A percentile compares a stretch with the other conserved stretches of the same genome.
phyloP scores from a whole-genome alignment of 2,113 vertebrate genomes.

The Piaya cayana region DNA sequence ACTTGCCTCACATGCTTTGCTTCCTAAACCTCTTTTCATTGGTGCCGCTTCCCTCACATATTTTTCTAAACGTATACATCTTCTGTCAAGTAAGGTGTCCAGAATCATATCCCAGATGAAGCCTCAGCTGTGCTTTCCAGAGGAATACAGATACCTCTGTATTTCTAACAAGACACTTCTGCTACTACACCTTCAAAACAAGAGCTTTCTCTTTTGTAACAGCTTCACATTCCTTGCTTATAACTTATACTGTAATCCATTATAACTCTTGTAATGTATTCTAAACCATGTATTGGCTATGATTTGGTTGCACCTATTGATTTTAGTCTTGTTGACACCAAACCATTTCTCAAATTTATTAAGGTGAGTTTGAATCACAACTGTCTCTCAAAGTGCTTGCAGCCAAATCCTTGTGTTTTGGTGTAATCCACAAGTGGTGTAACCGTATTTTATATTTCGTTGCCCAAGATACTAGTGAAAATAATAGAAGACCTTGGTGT shows the following conservation, averaged over 20 bases:
- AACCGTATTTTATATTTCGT: neutral
- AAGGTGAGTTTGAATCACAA: neutral
- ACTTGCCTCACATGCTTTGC: neutral
- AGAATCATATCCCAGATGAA: neutral
- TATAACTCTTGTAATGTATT: neutral
- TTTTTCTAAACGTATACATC: neutral
- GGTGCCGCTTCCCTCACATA: neutral
- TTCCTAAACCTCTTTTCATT: neutral
- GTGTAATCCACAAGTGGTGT: neutral
- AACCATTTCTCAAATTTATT: conserved; percentile 1
- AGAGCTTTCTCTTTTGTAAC: neutral
- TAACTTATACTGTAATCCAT: neutral
- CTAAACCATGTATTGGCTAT: neutral
- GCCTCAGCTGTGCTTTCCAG: neutral
- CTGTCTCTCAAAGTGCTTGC: neutral
- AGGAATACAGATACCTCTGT: neutral
- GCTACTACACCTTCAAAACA: neutral
- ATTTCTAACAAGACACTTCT: neutral
- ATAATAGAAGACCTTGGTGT: neutral
- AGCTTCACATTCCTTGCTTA: neutral
- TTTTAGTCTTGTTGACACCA: neutral
- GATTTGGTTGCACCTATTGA: neutral
- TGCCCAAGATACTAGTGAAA: neutral
- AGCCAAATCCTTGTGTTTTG: neutral
- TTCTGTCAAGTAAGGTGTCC: neutral